Conservation (phyloP, 1,140 invertebrate genomes). For the Drosophila pseudoobscura region DNA sequence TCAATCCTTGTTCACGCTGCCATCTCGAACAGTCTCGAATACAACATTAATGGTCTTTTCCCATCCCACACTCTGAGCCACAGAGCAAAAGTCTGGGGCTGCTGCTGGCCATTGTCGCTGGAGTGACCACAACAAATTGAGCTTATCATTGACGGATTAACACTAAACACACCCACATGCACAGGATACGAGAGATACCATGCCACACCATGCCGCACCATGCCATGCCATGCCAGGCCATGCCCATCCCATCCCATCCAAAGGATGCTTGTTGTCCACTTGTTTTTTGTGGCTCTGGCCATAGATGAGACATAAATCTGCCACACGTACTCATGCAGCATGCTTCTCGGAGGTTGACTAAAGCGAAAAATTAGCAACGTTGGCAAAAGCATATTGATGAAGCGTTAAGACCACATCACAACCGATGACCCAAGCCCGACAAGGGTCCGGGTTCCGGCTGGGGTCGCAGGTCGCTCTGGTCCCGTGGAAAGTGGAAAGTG, state of each 20-base stretch:
- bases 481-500: constrained; percentile 74
- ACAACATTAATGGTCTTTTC: constrained; percentile 69
- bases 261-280: constrained; percentile 42
- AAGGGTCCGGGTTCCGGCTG: neutral
- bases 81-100: constrained; percentile 28
- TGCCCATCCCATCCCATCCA: neutral
- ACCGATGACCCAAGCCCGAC: constrained; percentile 54
- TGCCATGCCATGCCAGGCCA: neutral
- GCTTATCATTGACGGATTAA: constrained; percentile 82
- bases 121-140: constrained; percentile 81
- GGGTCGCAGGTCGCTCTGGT: constrained; percentile 31
- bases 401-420: constrained; percentile 73
- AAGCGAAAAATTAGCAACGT: constrained; percentile 72
- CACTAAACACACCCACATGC: constrained; percentile 71
- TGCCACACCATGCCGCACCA: too few relatives aligned
- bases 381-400: constrained; percentile 77
- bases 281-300: constrained; percentile 44
- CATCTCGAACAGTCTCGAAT: constrained; percentile 63
- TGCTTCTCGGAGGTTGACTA: constrained; percentile 56
- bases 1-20: constrained; percentile 11
- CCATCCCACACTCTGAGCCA: constrained; percentile 45
- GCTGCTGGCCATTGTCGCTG: constrained; percentile 60
- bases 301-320: constrained; percentile 69
- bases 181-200: neutral
- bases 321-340: constrained; percentile 56